phyloP scores from a whole-genome alignment of 2,888 invertebrate genomes.

The Hemaris fuciformis region DNA sequence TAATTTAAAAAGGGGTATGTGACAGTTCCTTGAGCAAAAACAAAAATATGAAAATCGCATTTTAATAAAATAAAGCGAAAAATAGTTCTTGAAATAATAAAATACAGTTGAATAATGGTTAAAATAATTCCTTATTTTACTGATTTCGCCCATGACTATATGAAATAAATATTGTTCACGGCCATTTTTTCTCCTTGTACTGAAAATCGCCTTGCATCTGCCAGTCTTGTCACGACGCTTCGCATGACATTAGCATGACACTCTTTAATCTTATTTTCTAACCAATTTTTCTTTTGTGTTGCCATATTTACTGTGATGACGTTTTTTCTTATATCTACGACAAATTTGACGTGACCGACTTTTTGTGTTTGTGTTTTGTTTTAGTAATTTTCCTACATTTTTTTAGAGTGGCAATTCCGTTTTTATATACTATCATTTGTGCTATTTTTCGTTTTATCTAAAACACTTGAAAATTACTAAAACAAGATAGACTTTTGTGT shows the following conservation, averaged over 20 bases:
- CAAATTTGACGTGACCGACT: neutral
- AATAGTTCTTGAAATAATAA: too few relatives aligned
- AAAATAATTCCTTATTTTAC: too few relatives aligned
- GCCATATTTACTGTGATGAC: neutral
- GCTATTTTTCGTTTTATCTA: neutral
- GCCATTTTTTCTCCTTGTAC: neutral
- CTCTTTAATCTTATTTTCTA: neutral
- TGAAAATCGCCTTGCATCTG: neutral
- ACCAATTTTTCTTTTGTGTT: neutral
- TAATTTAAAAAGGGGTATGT: too few relatives aligned
- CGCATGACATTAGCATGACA: conserved; percentile 4
- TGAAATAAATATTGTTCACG: neutral
- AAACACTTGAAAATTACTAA: neutral
- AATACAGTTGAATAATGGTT: too few relatives aligned
- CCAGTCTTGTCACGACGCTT: neutral
- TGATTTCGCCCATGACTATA: too few relatives aligned
- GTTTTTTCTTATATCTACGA: neutral
- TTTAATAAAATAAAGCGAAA: too few relatives aligned
- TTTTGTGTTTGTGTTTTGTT: conserved; percentile 8
- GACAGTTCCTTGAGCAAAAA: too few relatives aligned
- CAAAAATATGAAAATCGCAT: too few relatives aligned
- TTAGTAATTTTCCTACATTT: neutral
- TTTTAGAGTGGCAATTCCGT: neutral
- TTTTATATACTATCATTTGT: neutral
- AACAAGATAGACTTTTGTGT: conserved; percentile 24